Evolutionary conservation across 2,113 vertebrate genomes (phyloP).

Genomic region (Chascanopsetta lugubris): DNA sequence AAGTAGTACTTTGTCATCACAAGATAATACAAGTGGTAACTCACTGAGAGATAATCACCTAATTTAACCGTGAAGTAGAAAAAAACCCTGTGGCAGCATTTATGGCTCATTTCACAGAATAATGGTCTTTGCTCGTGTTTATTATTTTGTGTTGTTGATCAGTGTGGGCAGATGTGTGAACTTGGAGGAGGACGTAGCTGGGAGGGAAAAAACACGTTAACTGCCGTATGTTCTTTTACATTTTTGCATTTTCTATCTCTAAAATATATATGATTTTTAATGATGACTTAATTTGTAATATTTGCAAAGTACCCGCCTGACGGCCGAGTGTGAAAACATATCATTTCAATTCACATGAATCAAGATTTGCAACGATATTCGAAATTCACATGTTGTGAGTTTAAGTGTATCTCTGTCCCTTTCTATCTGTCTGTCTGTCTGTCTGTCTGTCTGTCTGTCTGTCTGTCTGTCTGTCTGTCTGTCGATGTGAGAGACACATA

Average conservation of each 20-base stretch:
- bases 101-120: neutral
- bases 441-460: no score
- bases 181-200: neutral
- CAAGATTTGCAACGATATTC: no score
- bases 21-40: conserved; percentile 35
- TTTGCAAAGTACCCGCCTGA: neutral
- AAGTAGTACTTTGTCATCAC: conserved; percentile 14
- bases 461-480: no score
- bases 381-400: no score
- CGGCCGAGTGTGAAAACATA: neutral
- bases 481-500: no score
- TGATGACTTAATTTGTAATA: neutral
- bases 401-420: no score
- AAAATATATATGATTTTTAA: neutral
- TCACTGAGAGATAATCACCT: conserved; percentile 38
- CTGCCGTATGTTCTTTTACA: neutral
- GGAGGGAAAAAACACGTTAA: neutral
- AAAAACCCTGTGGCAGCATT: conserved; percentile 1
- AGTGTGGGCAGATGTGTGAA: neutral
- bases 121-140: no score
- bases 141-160: neutral
- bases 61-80: neutral
- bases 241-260: conserved; percentile 12
- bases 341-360: no score
- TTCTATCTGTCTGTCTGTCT: no score